These are phyloP conservation scores for Fragum fragum DNA, from an alignment of 2,888 invertebrate genomes.

Conservation along the genomic window DNA sequence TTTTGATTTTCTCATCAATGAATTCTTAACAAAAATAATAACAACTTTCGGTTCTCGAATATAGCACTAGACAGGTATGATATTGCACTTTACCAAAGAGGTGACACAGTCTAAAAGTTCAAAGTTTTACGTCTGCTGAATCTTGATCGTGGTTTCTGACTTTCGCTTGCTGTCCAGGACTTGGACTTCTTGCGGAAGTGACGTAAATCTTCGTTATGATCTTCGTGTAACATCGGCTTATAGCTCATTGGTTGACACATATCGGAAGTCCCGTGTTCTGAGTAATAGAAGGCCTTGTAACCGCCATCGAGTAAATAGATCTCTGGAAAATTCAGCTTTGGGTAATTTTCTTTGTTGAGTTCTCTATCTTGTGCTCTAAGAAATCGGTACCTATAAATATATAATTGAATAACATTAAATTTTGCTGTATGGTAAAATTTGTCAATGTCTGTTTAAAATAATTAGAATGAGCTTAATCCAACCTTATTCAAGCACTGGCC, in stretches of 20 bases:
- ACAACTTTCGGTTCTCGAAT: too few species aligned
- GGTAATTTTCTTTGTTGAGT: constrained; percentile 27
- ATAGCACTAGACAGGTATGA: too few species aligned
- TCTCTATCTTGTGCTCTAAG: constrained; percentile 17
- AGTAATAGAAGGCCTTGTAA: constrained; percentile 19
- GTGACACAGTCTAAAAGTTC: background rate
- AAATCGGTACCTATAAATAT: constrained; percentile 22
- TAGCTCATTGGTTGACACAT: constrained; percentile 93
- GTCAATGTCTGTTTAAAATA: too few species aligned
- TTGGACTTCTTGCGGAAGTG: constrained; percentile 93
- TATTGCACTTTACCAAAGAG: background rate
- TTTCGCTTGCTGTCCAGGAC: constrained; percentile 87
- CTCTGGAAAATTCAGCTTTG: constrained; percentile 25
- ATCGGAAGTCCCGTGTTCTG: constrained; percentile 74
- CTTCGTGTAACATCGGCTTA: constrained; percentile 94
- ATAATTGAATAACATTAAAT: background rate
- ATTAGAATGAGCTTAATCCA: too few species aligned
- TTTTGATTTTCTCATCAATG: too few species aligned
- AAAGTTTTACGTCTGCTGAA: constrained; percentile 9
- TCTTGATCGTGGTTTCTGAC: constrained; percentile 5
- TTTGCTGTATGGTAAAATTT: too few species aligned
- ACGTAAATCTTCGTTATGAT: constrained; percentile 91
- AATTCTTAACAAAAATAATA: too few species aligned
- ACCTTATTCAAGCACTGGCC: too few species aligned
- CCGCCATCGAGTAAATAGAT: constrained; percentile 25